Base-by-base conservation (phyloP, 2,888 invertebrate species). In the Lochmaea capreae region DNA sequence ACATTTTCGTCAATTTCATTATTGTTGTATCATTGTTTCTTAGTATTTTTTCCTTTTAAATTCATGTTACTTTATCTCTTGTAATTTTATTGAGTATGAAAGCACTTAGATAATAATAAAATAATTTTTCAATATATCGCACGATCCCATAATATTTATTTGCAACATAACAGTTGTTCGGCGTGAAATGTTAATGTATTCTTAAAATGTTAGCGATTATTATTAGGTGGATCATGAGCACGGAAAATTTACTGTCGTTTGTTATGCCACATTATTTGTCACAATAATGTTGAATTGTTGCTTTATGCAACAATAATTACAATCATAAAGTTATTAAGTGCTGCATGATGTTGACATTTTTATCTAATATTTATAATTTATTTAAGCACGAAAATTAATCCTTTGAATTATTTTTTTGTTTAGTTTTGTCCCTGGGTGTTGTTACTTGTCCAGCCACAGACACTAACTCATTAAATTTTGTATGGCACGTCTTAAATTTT, bases 141-240 rank as follows among this genome's bases (percentile, higher is more conserved):
- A 73, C 65, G 52, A 66, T 61, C 71, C 73, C 65, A 69, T 67
- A 39, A 9, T 39, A 75, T 75, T 73, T 72, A 76, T 72, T 65
- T 49, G 65, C 69, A 58, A 54, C 54, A 63, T 33, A 18, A 52
- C 5, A 14, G 46, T 58, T 65, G 43, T 67, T 65, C 67, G 54
- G 67, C 58, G 73, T 68, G 67, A 72, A 75, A 76, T 76, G 77
- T 75, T 78, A 78, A 78, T 76, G 73, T 74, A 76, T 76, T 76
- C 77, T 75, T 76, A 74, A 39, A 61, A 76, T 77, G 76, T 71
- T 65, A 58, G 54, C 65, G 57, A 57, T 71, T 69, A 76, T 75
- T 76, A 74, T 75, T 76, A 71, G 69, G 74, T 58, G 62, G 67
- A 76, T 76, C 75, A 77, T 77, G 75, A 72, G 58, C 63, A 66